Percentiles rank a stretch among this genome's conserved stretches.
Conservation (phyloP, 2,113 vertebrate species). For the Amphiprion ocellaris region DNA sequence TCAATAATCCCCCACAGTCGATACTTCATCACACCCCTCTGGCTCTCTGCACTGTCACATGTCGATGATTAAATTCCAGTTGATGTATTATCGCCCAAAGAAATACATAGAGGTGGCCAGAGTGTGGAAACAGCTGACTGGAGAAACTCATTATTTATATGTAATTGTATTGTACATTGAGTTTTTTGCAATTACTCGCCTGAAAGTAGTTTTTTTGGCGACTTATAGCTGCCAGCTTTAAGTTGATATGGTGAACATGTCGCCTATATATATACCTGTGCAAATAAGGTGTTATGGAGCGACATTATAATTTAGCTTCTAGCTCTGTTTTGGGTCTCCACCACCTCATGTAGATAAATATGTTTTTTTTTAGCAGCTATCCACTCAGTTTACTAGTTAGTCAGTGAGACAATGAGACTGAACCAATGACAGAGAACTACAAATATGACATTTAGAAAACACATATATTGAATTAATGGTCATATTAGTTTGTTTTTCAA, state of each 20-base stretch:
- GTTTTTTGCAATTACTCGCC: constrained; percentile 1
- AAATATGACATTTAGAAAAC: not conserved
- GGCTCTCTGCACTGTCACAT: constrained; percentile 22
- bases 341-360: not conserved
- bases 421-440: not conserved
- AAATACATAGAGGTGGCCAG: not conserved
- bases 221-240: not conserved
- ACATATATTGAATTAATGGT: not conserved
- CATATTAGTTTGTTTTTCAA: not conserved
- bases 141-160: not conserved
- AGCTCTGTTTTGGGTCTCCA: not conserved
- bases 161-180: not conserved
- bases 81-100: constrained; percentile 37
- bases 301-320: not conserved
- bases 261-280: not conserved
- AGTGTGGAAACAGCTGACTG: constrained; percentile 6
- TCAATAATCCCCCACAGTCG: constrained; percentile 45
- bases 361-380: not conserved
- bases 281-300: not conserved
- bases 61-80: constrained; percentile 33
- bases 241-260: not conserved
- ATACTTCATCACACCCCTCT: constrained; percentile 54
- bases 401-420: not conserved
- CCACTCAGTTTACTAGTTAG: not conserved
- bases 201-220: not conserved